A percentile compares a stretch with the other conserved stretches of the same genome.
phyloP scores from a whole-genome alignment of 2,113 vertebrate species.

The Uria lomvia region DNA sequence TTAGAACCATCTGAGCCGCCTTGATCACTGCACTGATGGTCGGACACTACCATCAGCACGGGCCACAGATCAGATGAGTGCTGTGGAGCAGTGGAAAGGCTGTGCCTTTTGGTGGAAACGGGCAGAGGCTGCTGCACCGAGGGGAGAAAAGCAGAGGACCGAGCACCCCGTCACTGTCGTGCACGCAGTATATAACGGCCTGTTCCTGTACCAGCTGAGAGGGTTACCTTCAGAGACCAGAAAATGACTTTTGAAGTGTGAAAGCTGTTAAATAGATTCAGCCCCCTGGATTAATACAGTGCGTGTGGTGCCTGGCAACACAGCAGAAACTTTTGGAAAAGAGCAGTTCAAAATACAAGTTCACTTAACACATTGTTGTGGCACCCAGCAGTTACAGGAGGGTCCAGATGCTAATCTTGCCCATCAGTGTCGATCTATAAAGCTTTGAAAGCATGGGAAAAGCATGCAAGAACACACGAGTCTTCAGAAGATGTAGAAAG shows the following conservation, averaged over 20 bases:
- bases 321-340: not conserved
- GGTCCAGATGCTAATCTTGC: not conserved
- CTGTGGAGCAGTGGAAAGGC: not conserved
- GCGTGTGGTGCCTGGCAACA: not conserved
- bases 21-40: not conserved
- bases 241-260: not conserved
- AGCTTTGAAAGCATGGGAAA: not conserved
- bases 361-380: not conserved
- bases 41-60: accelerated
- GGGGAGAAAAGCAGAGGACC: not conserved
- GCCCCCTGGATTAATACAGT: not conserved
- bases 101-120: not conserved
- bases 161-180: accelerated
- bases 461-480: not conserved
- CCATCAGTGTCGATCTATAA: not conserved
- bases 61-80: accelerated
- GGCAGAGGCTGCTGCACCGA: not conserved
- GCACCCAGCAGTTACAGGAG: not conserved
- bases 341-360: not conserved
- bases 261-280: not conserved
- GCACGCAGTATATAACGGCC: not conserved
- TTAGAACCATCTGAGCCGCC: not conserved
- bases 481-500: not conserved
- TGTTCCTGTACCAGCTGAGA: not conserved
- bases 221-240: not conserved